Base-by-base conservation (phyloP, 2,797 vertebrate species). In the Rhyacichthys aspro region DNA sequence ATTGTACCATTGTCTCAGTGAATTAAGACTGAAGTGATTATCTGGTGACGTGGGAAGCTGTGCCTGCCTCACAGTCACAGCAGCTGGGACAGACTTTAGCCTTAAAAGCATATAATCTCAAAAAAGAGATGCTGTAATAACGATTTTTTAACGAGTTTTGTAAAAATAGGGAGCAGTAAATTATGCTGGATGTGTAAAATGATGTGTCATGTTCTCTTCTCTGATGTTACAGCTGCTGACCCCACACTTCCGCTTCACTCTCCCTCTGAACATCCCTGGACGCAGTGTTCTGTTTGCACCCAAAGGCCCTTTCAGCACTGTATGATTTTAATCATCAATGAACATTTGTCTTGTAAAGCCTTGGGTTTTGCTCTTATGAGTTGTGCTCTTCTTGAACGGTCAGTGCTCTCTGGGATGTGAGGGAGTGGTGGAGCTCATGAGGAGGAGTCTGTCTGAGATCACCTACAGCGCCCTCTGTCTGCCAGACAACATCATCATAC, bases 391-490 rank as follows among this genome's bases (percentile, higher is more conserved):
- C 23, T 1, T 28, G 23, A 8, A 16, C 36, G 15, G 2, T 3
- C 14, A 94, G 92, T 76, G 67, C 23, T 75, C 89, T 47, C 33
- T 89, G 12, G 91, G 88, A 43, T 1, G 45, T 9, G 65, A 79
- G 0, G 92, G 93, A 11, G 12, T 86, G 0, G 54, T 11, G 0
- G 80, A 88, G 74, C 56, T 92, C 55, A 88, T 93, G 90, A 83
- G 62, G 3, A 78, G 86, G 41, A 70, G 37, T 44, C 55, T 83
- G 8, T 70, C 82, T 0, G 63, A 82, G 12, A 34, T 79, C 3
- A 92, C 81, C 42, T 93, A 93, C 18, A 78, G 81, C 57, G 71
- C 83, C 17, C 87, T 92, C 71, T 94, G 89, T 68, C 79, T 93
- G 57, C 91, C 92, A 3, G 82, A 93, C 0, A 86, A 93, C 82